Base-by-base conservation (phyloP, 2,888 invertebrate species). In the Anoncus sp. region DNA sequence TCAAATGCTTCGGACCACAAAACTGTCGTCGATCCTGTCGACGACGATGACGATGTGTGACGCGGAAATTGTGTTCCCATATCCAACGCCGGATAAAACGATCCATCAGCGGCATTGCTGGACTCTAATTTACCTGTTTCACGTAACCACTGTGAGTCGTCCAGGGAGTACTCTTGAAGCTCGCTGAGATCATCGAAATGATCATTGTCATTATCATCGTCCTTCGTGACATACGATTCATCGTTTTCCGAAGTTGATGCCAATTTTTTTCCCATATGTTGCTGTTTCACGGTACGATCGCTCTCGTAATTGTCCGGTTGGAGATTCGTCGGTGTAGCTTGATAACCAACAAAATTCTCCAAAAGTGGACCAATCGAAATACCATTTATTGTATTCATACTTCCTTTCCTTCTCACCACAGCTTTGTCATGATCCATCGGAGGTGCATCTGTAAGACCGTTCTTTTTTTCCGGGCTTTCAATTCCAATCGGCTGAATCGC, bases 1-100 rank as follows among this genome's bases (percentile, higher is more conserved):
- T 80, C 74, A 75, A 80, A 62, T 35, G 71, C 59, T 65, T 75
- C 79, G 57, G 75, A 66, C 75, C 74, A 79, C 43, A 55, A 70
- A 57, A 27, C 70, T 45, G 74, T 65, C 40, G 75, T 71, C 38
- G 76, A 69, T 62, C 57, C 75, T 57, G 82, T 81, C 31, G 70
- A 69, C 20, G 82, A 81, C 16, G 82, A 81, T 43, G 82, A 79
- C 62, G 85, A 85, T 38, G 82, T 81, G 73, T 84, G 80, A 53
- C 82, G 81, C n/a, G 85, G 82, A 10, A 66, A 65, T 20, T 71
- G 79, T n/a, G 73, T 67, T 49, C 16, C 76, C 40, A 57, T 45
- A 27, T 75, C 75, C 53, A 75, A 63, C 12, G 67, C 49, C 1
- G 78, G 78, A 72, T 75, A 75, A 31, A 79, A 67, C 57, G 78